Evolutionary conservation across 2,113 vertebrate genomes (phyloP).

Genomic region (Clinocottus analis): DNA sequence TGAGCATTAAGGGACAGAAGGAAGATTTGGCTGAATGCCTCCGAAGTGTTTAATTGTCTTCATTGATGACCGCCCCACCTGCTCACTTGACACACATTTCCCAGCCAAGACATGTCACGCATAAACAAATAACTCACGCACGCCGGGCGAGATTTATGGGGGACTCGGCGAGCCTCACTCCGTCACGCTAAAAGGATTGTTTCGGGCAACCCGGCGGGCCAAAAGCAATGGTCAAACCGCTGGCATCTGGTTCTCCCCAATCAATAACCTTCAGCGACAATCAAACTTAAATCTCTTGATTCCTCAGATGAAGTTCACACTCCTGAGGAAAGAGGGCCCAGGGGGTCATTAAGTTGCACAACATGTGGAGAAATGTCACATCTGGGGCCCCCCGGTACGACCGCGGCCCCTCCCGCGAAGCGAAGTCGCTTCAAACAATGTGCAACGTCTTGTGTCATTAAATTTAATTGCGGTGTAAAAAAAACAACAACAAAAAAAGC

Average conservation of each 20-base stretch:
- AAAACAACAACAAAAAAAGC: neutral
- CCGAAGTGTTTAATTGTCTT: slow-evolving; percentile 83
- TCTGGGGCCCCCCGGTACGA: slow-evolving; percentile 62
- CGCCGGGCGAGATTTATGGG: slow-evolving; percentile 37
- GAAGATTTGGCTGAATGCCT: slow-evolving; percentile 78
- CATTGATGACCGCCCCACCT: slow-evolving; percentile 81
- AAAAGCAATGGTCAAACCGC: neutral
- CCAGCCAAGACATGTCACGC: slow-evolving; percentile 71
- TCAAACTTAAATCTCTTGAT: slow-evolving; percentile 1
- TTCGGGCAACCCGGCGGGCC: neutral
- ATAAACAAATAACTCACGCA: slow-evolving; percentile 73
- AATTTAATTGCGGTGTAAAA: slow-evolving; percentile 46
- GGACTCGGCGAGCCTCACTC: neutral
- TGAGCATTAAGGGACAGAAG: slow-evolving; percentile 54
- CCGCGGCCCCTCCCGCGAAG: slow-evolving; percentile 63
- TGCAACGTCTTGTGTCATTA: slow-evolving; percentile 43
- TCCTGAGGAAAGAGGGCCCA: slow-evolving; percentile 23
- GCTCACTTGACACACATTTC: slow-evolving; percentile 75
- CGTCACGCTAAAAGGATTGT: neutral
- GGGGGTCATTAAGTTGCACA: slow-evolving; percentile 67
- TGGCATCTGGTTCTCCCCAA: slow-evolving; percentile 2
- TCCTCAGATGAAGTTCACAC: slow-evolving; percentile 51
- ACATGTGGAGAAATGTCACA: slow-evolving; percentile 53
- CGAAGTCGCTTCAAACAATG: slow-evolving; percentile 46
- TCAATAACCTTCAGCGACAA: neutral